Conservation (phyloP, 2,113 vertebrate genomes). For the Dipodomys stephensi region DNA sequence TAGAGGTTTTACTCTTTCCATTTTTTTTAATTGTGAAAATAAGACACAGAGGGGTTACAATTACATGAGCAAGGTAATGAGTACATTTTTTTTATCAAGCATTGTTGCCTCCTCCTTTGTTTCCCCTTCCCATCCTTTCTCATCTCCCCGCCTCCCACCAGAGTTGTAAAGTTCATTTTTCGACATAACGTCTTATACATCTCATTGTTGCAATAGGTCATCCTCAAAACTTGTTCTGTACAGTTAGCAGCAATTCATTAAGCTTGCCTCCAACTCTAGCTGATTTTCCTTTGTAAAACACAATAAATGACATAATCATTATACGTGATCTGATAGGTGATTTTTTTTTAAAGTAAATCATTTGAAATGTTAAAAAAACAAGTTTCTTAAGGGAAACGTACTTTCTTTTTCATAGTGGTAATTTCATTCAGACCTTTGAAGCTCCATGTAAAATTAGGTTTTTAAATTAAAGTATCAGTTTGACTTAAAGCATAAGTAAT, state of each 20-base stretch:
- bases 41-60: too few species aligned
- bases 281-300: conserved; percentile 11
- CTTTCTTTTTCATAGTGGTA: conserved; percentile 12
- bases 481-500: conserved; percentile 18
- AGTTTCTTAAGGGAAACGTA: conserved; percentile 43
- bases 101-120: too few species aligned
- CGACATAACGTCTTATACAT: too few species aligned
- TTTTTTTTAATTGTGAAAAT: too few species aligned
- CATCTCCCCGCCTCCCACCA: too few species aligned
- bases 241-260: neutral
- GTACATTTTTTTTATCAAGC: too few species aligned
- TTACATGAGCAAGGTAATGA: too few species aligned
- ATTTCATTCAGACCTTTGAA: conserved; percentile 51
- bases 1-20: neutral
- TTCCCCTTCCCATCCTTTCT: too few species aligned
- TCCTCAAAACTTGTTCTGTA: neutral
- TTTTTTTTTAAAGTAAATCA: conserved; percentile 20
- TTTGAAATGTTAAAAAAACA: conserved; percentile 45
- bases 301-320: conserved; percentile 46
- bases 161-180: too few species aligned
- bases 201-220: too few species aligned
- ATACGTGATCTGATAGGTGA: conserved; percentile 35
- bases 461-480: conserved; percentile 53
- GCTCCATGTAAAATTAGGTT: conserved; percentile 35
- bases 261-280: neutral